Conservation (phyloP, 2,888 invertebrate genomes). For the Ophion ellenae region DNA sequence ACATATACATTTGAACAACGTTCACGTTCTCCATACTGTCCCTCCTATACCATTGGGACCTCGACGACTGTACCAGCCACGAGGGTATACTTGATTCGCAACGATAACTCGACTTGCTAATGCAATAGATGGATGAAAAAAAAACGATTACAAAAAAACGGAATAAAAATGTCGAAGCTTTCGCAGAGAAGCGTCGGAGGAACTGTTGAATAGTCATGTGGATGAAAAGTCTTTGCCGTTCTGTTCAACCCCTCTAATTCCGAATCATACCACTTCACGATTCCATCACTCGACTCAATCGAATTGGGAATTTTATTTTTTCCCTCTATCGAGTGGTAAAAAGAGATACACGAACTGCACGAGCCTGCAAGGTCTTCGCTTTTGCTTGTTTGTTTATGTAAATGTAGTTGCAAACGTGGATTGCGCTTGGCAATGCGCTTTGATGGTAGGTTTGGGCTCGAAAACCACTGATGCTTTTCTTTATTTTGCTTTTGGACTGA, state of each 20-base stretch:
- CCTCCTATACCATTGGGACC: slow-evolving; percentile 40
- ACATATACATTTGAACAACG: slow-evolving; percentile 26
- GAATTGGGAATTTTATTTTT: background rate
- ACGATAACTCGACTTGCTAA: slow-evolving; percentile 64
- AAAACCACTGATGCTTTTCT: background rate
- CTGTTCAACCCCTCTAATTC: background rate
- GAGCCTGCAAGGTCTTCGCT: background rate
- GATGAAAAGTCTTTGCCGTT: slow-evolving; percentile 9
- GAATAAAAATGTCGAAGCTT: slow-evolving; percentile 16
- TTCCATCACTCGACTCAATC: slow-evolving; percentile 13
- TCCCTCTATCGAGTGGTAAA: background rate
- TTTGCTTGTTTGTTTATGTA: background rate
- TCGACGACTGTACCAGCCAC: slow-evolving; percentile 28
- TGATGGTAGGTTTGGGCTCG: background rate
- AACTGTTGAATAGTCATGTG: slow-evolving; percentile 53
- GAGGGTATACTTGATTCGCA: slow-evolving; percentile 61
- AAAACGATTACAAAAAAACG: slow-evolving; percentile 1
- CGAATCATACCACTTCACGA: background rate
- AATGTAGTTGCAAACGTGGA: background rate
- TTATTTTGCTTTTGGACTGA: too few species aligned
- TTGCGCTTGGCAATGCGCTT: background rate
- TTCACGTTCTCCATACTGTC: slow-evolving; percentile 27
- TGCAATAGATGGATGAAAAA: slow-evolving; percentile 51
- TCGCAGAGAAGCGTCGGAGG: background rate
- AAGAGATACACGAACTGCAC: background rate